phyloP scores from a whole-genome alignment of 2,113 vertebrate genomes.

The Helogale parvula region DNA sequence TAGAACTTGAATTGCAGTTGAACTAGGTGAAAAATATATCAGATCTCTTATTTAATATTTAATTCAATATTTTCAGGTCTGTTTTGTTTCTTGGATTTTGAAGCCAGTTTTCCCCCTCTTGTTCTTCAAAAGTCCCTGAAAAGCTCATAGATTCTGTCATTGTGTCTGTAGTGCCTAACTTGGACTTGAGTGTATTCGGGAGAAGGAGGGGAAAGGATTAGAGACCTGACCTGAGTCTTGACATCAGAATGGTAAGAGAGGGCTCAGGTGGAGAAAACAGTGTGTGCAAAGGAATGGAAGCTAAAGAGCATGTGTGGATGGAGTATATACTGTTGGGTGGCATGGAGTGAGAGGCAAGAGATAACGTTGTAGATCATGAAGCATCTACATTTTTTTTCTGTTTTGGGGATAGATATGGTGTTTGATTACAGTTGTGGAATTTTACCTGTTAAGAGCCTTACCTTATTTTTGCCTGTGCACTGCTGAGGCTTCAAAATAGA shows the following conservation, averaged over 20 bases:
- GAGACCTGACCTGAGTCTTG: not conserved
- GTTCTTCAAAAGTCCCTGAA: not conserved
- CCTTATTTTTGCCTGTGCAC: not conserved
- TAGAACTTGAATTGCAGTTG: not conserved
- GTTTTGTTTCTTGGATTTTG: not conserved
- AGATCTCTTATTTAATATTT: not conserved
- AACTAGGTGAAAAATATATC: not conserved
- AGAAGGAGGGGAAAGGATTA: not conserved
- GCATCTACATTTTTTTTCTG: not conserved
- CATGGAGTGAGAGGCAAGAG: not conserved
- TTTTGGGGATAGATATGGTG: not conserved
- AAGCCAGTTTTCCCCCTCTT: not conserved
- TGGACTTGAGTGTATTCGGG: not conserved
- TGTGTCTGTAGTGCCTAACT: not conserved
- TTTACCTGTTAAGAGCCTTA: conserved; percentile 23
- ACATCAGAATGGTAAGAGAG: not conserved
- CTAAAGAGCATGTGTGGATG: not conserved
- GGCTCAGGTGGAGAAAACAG: not conserved
- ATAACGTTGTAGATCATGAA: not conserved
- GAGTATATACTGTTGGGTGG: not conserved
- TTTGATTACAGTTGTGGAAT: conserved; percentile 11
- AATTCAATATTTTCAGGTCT: not conserved
- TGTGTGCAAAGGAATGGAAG: not conserved
- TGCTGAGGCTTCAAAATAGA: not conserved
- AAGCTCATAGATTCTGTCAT: not conserved